Conservation (phyloP, 2,888 invertebrate genomes). For the Ametastegia equiseti region DNA sequence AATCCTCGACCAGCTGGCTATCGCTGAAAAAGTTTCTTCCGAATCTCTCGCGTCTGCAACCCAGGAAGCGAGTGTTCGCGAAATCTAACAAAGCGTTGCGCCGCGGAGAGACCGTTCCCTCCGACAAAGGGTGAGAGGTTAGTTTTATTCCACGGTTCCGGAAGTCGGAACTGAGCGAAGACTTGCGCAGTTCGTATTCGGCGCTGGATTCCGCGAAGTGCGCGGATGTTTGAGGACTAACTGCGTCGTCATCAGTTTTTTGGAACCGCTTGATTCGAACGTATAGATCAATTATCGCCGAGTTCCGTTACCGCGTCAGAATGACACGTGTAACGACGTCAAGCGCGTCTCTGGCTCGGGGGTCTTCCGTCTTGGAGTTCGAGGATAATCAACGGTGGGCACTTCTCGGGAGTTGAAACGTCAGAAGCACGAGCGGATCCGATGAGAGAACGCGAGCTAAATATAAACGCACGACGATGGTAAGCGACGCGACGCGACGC, state of each 20-base stretch:
- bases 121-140: not conserved
- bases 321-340: not conserved
- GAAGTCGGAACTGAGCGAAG: not conserved
- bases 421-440: constrained; percentile 44
- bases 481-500: too few relatives aligned
- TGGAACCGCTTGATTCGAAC: too few relatives aligned
- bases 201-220: not conserved
- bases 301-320: too few relatives aligned
- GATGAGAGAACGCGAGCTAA: constrained; percentile 68
- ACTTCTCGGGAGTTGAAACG: not conserved
- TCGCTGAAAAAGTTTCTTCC: constrained; percentile 2
- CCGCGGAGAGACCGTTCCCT: not conserved
- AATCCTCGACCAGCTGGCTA: constrained; percentile 57
- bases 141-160: not conserved
- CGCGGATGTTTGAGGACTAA: too few relatives aligned
- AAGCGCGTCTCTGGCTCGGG: not conserved
- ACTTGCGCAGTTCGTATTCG: not conserved
- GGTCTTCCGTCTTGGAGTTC: not conserved
- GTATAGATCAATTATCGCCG: too few relatives aligned
- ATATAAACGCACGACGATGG: constrained; percentile 68
- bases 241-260: too few relatives aligned
- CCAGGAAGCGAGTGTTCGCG: not conserved
- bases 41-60: not conserved
- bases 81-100: not conserved
- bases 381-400: not conserved